Conservation (phyloP, 2,797 vertebrate genomes). For the Micropoecilia bifurca region DNA sequence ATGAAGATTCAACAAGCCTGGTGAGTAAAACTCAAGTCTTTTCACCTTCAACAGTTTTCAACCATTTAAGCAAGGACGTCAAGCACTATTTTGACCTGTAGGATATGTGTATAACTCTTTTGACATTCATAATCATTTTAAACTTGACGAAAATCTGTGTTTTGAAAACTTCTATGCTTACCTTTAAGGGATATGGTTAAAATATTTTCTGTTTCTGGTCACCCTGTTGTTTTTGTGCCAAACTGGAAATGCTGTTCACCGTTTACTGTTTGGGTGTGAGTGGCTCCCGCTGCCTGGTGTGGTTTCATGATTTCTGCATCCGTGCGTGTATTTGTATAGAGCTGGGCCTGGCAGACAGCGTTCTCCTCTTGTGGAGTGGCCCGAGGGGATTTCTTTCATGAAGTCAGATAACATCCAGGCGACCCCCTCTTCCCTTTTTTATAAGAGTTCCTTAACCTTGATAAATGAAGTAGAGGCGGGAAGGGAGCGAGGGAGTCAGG, state of each 20-base stretch:
- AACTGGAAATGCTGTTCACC: constrained; percentile 52
- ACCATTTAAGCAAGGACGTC: background rate
- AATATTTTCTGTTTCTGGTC: constrained; percentile 48
- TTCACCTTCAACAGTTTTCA: background rate
- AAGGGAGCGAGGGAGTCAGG: constrained; percentile 40
- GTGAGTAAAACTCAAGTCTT: background rate
- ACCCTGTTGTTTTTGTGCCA: constrained; percentile 49
- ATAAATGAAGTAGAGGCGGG: constrained; percentile 82
- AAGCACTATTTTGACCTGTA: background rate
- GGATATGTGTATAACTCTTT: background rate
- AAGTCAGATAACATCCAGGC: constrained; percentile 82
- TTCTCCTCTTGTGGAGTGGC: constrained; percentile 78
- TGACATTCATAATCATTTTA: background rate
- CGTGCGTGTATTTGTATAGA: constrained; percentile 36
- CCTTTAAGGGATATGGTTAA: background rate
- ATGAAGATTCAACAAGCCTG: background rate
- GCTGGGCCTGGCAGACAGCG: constrained; percentile 71
- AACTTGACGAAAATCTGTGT: background rate
- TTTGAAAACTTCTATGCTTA: background rate
- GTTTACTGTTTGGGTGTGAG: constrained; percentile 62
- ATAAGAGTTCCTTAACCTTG: constrained; percentile 86
- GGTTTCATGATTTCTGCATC: constrained; percentile 37
- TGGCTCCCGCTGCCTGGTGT: constrained; percentile 55
- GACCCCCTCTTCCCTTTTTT: constrained; percentile 82
- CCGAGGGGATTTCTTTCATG: constrained; percentile 84